Base-by-base conservation (phyloP, 2,113 vertebrate genomes). In the Passer montanus region DNA sequence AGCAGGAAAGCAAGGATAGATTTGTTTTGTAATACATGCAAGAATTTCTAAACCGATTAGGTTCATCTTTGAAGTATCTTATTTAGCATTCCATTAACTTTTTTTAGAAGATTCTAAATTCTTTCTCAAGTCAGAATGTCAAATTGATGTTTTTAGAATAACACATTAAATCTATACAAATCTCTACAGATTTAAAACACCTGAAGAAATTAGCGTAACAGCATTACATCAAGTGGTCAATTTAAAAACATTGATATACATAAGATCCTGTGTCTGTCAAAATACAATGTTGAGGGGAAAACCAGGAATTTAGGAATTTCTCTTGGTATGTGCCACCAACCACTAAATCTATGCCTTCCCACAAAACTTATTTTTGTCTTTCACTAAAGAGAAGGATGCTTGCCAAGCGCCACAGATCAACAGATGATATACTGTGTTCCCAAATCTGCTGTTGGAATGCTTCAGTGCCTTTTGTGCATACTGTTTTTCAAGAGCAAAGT, bases 391-490 rank as follows among this genome's bases (percentile, higher is more conserved):
- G 53, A 89, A 87, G 22, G 46, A 87, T 62, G 56, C 10, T 72
- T 78, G 82, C 82, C 90, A 95, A 87, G 58, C 26, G 60, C 62
- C 92, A 87, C 82, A 72, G 74, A 87, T 43, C 43, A 73, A 82
- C 49, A 91, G 33, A 90, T 64, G 49, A 91, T 73, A 87, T 13
- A 68, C 1, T 58, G 41, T 85, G 70, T 69, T 85, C 88, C 55
- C 58, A 73, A 79, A 70, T 33, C 63, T 58, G 30, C 44, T 59
- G 56, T 2, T 84, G 60, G 69, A 91, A 91, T 39, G 52, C 44
- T 64, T 85, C 58, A 69, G 78, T 27, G 50, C 49, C 44, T 90
- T 78, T n/a, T 24, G 33, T 46, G 43, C 78, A 83, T 2, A 33
- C 44, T 37, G 13, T 47, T 87, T 85, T 79, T 64, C 62, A 94